Base-by-base conservation (phyloP, 2,797 vertebrate species). In the Hoplostethus mediterraneus region DNA sequence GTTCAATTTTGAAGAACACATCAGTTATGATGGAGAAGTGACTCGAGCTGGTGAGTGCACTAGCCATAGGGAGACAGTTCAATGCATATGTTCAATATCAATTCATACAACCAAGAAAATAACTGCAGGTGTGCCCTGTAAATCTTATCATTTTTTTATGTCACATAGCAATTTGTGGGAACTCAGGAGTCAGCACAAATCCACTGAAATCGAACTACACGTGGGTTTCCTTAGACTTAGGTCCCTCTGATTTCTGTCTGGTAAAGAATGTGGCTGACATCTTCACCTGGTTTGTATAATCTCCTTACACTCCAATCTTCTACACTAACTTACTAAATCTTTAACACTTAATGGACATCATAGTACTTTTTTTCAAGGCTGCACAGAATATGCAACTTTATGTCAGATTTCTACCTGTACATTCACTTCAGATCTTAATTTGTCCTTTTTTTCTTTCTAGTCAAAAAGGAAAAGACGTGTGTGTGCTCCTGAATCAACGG, bases 111-210 rank as follows among this genome's bases (percentile, higher is more conserved):
- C 47, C 9, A 56, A 31, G 2, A 59, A 40, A 38, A 55, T 7
- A 45, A 33, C 14, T 36, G 2, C 13, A 10, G 25, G 12, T 53
- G 9, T 51, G 17, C 36, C 4, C 13, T 61, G 30, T 63, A 13
- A 52, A 57, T 55, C 14, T 1, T 55, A 3, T 71, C 3, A 21
- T 56, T 11, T 63, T 28, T 49, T 3, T 66, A 8, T 74, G n/a
- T 74, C 6, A 58, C 57, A 44, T 70, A 93, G 92, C 86, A 33
- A 82, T 90, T 67, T 93, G 91, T 88, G 85, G 79, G 58, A 65
- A 79, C 54, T 16, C 56, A 28, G 28, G n/a, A 0, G 10, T 3
- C 12, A 30, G 5, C 8, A 0, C 13, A 31, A 36, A 51, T 44
- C 57, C 30, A 6, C 42, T 79, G 12, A 5, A 70, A 0, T 62